phyloP scores from a whole-genome alignment of 2,113 vertebrate genomes.

The Elephantulus edwardii region DNA sequence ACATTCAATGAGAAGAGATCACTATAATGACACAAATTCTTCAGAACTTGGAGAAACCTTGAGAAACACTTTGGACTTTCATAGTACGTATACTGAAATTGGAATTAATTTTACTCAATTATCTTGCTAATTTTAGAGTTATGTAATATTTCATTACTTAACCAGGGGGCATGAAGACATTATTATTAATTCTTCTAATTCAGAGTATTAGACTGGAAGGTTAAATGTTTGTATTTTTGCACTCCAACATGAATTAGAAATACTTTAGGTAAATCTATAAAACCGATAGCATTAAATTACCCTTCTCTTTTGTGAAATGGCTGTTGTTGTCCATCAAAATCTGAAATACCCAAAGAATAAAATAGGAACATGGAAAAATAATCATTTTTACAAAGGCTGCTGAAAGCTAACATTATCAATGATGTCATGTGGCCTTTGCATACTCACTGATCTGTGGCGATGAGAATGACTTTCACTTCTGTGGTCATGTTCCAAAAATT shows the following conservation, averaged over 20 bases:
- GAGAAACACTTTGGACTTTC: neutral
- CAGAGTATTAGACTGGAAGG: constrained; percentile 9
- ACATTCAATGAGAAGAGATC: neutral
- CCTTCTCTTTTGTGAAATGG: neutral
- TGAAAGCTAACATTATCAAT: neutral
- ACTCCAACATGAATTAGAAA: neutral
- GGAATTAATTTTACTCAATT: neutral
- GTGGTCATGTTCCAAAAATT: neutral
- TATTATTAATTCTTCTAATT: neutral
- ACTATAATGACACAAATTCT: neutral
- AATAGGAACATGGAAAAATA: neutral
- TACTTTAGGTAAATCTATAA: neutral
- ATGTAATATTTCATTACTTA: neutral
- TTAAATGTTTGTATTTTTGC: constrained; percentile 18
- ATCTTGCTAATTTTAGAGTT: neutral
- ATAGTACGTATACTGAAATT: neutral
- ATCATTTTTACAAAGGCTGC: neutral
- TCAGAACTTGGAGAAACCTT: neutral
- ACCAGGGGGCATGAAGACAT: neutral
- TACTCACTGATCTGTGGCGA: neutral
- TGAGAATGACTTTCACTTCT: neutral
- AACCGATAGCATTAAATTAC: neutral
- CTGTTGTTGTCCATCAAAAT: constrained; percentile 11
- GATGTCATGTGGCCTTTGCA: neutral
- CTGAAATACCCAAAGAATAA: neutral